Evolutionary conservation across 2,888 invertebrate genomes (phyloP), one percentile per base, ranked within the genome.

Genomic region (Pandemis heparana): DNA sequence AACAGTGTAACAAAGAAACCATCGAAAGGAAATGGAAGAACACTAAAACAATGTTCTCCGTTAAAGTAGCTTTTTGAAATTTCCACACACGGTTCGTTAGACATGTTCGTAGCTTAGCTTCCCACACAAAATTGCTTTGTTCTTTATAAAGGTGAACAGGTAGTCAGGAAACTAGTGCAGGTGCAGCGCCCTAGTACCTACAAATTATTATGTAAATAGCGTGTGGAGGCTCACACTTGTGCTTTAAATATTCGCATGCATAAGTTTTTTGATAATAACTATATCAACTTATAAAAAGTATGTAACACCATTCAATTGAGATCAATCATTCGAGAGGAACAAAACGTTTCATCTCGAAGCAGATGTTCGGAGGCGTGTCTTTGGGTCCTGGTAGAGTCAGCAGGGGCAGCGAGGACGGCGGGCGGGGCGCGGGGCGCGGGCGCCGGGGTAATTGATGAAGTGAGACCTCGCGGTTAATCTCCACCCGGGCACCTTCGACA

Each of bases 381-480:
- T 78, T 60, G 71, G 76, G 56, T 68, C 56, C 78, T 77, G 75
- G 81, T 76, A 77, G 82, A 80, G 79, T 80, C 79, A 78, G 77
- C 79, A 79, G 73, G 76, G 75, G 78, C 75, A 75, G 75, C 74
- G 75, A 71, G 77, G 79, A 74, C 73, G 65, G 71, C 66, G 75
- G 74, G 70, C 70, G 69, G 71, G 72, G 77, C 70, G 71, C 70
- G 71, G 71, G 77, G 78, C 60, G 70, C 51, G 76, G 79, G 81
- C 79, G 72, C 79, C 75, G 80, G 83, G 84, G 87, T 91, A 91
- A 91, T 91, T 91, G 90, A 91, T 91, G 91, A 88, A 89, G 85
- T 85, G 86, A 85, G 85, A 85, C 82, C 82, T 81, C 82, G 81
- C 83, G 84, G 83, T 83, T 89, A 89, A 89, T 88, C 87, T 88